phyloP scores from a whole-genome alignment of 2,113 vertebrate species.

The Aptenodytes patagonicus region DNA sequence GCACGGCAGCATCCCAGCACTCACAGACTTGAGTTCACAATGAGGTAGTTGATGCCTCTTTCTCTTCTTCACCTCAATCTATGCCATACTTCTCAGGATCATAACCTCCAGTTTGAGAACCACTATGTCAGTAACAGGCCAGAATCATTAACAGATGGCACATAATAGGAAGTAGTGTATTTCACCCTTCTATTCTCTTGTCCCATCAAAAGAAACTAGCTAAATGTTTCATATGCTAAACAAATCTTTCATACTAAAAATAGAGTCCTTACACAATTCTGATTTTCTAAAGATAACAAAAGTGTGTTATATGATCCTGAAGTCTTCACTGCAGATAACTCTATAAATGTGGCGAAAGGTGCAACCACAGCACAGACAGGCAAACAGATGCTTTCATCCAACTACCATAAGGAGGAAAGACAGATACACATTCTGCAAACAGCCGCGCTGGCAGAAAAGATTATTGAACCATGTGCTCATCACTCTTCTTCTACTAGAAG shows the following conservation, averaged over 20 bases:
- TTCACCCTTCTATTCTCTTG: background rate
- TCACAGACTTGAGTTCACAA: background rate
- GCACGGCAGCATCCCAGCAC: background rate
- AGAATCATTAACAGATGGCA: background rate
- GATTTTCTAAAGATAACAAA: background rate
- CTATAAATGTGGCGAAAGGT: background rate
- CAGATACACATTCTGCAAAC: constrained; percentile 27
- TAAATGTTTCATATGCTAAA: background rate
- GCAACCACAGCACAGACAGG: constrained; percentile 33
- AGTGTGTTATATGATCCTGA: background rate
- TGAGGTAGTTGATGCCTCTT: background rate
- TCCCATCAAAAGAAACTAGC: background rate
- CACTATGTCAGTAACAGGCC: background rate
- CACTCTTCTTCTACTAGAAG: background rate
- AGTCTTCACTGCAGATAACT: background rate
- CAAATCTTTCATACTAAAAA: background rate
- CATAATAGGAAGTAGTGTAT: background rate
- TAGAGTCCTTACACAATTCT: background rate
- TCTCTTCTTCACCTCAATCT: background rate
- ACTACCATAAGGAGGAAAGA: constrained; percentile 17
- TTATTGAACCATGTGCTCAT: constrained; percentile 4
- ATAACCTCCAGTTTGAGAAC: background rate
- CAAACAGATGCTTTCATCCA: constrained; percentile 46
- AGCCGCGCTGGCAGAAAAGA: constrained; percentile 40
- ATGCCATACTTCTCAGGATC: background rate